Evolutionary conservation across 2,888 invertebrate genomes (phyloP).

Genomic region (Xestia ashworthii): DNA sequence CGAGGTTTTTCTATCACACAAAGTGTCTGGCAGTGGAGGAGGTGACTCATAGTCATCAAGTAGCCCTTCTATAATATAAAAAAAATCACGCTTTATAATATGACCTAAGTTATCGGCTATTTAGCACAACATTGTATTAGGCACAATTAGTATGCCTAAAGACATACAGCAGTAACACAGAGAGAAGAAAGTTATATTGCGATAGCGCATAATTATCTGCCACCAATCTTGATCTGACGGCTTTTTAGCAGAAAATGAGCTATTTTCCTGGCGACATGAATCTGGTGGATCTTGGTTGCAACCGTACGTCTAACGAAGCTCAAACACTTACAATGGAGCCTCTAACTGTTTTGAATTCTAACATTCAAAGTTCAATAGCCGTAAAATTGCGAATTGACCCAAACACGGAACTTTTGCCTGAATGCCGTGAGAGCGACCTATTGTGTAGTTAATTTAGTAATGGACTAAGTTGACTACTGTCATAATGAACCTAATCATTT

Average conservation of each 20-base stretch:
- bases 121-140: too few species aligned
- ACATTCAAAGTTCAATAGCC: not conserved
- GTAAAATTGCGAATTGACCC: not conserved
- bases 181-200: not conserved
- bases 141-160: not conserved
- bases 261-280: too few species aligned
- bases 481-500: not conserved
- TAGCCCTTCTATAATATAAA: too few species aligned
- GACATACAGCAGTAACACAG: not conserved
- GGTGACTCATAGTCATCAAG: too few species aligned
- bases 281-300: not conserved
- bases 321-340: too few species aligned
- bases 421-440: not conserved
- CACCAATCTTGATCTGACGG: not conserved
- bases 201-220: not conserved
- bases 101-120: too few species aligned
- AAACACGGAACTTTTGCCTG: not conserved
- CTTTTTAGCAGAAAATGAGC: too few species aligned
- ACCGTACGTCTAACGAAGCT: not conserved
- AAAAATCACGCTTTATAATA: too few species aligned
- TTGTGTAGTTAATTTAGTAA: not conserved
- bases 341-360: not conserved
- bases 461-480: not conserved
- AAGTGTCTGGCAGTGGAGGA: too few species aligned
- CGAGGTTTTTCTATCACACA: too few species aligned